phyloP scores from a whole-genome alignment of 2,113 vertebrate genomes.

The Prunella fulvescens region DNA sequence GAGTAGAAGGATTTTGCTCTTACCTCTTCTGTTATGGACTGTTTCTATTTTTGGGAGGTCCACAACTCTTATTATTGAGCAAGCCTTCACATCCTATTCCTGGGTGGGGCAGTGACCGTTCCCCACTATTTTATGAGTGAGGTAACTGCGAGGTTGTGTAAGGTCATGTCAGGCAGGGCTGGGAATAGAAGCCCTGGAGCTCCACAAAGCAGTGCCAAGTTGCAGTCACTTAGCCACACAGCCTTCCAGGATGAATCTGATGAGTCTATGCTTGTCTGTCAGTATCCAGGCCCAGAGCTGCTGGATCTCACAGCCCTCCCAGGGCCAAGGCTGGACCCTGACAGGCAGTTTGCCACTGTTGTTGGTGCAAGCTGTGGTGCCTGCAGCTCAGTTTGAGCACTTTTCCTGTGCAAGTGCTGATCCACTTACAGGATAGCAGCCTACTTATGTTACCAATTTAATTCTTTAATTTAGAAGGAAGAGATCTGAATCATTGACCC shows the following conservation, averaged over 20 bases:
- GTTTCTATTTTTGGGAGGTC: not conserved
- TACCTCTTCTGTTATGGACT: not conserved
- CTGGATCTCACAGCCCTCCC: not conserved
- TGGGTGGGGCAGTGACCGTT: conserved; percentile 27
- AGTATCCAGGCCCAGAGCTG: not conserved
- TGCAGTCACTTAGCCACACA: conserved; percentile 61
- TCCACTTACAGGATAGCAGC: conserved; percentile 17
- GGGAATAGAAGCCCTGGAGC: conserved; percentile 51
- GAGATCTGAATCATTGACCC: conserved; percentile 37
- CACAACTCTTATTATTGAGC: conserved; percentile 8
- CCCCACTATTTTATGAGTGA: conserved; percentile 33
- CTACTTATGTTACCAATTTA: conserved; percentile 37
- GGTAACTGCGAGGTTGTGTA: conserved; percentile 35
- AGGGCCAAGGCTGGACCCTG: not conserved
- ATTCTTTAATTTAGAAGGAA: conserved; percentile 55
- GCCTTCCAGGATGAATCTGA: conserved; percentile 29
- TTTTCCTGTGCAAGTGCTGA: not conserved
- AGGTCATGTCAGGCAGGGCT: conserved; percentile 36
- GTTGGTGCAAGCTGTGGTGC: not conserved
- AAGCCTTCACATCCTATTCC: conserved; percentile 45
- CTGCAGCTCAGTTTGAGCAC: not conserved
- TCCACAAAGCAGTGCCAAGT: conserved; percentile 35
- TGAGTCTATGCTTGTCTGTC: conserved; percentile 2
- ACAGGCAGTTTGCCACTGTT: not conserved
- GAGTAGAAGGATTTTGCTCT: not conserved